Evolutionary conservation across 2,113 vertebrate species (phyloP).

Genomic region (Colistium nudipinnis): DNA sequence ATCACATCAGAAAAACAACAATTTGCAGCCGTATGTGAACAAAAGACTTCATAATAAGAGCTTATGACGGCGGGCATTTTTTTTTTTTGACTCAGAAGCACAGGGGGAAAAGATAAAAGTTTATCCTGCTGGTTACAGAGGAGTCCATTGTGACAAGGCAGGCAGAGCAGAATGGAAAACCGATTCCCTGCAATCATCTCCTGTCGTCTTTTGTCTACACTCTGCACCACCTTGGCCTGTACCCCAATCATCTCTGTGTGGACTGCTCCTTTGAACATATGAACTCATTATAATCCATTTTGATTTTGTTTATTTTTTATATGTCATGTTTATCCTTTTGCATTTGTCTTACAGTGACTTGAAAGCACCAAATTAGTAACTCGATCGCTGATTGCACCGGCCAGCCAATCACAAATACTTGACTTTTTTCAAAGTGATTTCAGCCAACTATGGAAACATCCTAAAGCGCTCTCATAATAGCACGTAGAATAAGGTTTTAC

Average conservation of each 20-base stretch:
- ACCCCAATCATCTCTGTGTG: constrained; percentile 54
- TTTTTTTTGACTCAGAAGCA: constrained; percentile 13
- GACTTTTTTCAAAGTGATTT: constrained; percentile 43
- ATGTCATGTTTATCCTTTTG: constrained; percentile 59
- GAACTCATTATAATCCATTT: constrained; percentile 51
- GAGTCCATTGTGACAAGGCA: constrained; percentile 56
- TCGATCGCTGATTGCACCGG: constrained; percentile 23
- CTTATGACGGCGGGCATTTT: constrained; percentile 48
- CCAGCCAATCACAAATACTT: constrained; percentile 30
- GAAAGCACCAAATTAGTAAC: constrained; percentile 34
- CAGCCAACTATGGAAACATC: constrained; percentile 52
- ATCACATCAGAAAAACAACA: constrained; percentile 69
- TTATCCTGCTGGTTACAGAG: constrained; percentile 31
- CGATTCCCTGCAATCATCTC: constrained; percentile 72
- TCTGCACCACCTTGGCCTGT: constrained; percentile 49
- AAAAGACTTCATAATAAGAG: constrained; percentile 73
- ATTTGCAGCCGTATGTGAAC: constrained; percentile 57
- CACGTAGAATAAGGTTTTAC: constrained; percentile 44
- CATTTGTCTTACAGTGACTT: constrained; percentile 38
- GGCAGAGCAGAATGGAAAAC: constrained; percentile 61
- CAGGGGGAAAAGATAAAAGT: constrained; percentile 45
- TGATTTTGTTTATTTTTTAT: constrained; percentile 73
- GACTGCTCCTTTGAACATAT: constrained; percentile 52
- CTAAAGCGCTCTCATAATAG: constrained; percentile 46
- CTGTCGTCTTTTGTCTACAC: constrained; percentile 60